phyloP scores from a whole-genome alignment of 2,797 vertebrate species.

The Esox masquinongy region DNA sequence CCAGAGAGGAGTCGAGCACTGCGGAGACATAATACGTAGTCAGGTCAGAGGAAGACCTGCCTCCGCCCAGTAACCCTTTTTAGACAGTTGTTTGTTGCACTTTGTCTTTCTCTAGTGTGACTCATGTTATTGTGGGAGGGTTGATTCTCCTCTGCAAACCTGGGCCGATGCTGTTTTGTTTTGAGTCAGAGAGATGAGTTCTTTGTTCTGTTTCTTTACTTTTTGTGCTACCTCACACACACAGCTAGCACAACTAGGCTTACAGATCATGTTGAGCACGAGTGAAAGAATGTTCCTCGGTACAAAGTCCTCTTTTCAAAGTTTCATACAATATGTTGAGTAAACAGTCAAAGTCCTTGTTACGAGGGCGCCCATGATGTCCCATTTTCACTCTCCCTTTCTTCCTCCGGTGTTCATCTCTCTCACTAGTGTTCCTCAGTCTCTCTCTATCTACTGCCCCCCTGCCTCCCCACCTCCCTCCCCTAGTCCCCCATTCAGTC shows the following conservation, averaged over 20 bases:
- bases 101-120: constrained; percentile 46
- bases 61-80: constrained; percentile 42
- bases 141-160: constrained; percentile 32
- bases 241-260: background rate
- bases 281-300: constrained; percentile 5
- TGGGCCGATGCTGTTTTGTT: constrained; percentile 28
- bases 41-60: background rate
- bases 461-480: background rate
- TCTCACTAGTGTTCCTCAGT: background rate
- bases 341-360: background rate
- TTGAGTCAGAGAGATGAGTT: constrained; percentile 1
- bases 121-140: constrained; percentile 65
- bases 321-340: background rate
- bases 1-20: background rate
- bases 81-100: constrained; percentile 47
- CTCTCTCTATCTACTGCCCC: constrained; percentile 5
- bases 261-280: constrained; percentile 12
- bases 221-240: constrained; percentile 18
- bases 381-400: background rate
- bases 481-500: background rate
- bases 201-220: constrained; percentile 26
- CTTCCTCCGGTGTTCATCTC: no score
- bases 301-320: constrained; percentile 10
- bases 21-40: background rate
- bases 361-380: no score